Evolutionary conservation across 1,140 invertebrate genomes (phyloP), one percentile per base, ranked within the genome.

Genomic region (Sycobia sp.): DNA sequence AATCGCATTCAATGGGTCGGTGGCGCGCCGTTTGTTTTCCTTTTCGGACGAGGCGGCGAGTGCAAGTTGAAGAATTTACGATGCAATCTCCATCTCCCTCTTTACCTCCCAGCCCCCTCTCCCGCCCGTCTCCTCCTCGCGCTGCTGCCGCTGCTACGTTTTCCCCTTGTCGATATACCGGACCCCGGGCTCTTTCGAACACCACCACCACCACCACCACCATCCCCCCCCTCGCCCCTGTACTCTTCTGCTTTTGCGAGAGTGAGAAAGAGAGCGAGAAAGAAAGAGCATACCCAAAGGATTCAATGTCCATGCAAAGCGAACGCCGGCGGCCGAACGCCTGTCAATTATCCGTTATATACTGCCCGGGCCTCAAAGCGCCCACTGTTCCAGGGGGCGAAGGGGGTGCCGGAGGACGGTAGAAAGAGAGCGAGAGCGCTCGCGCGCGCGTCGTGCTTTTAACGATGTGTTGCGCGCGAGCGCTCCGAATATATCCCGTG

Each of bases 281-380:
- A 25, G 44, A 47, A 16, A 47, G 20, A 23, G 23, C 7, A 25
- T 34, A 71, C 71, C 71, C n/a, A n/a, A n/a, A n/a, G n/a, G 72
- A 76, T 77, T 77, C 72, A 77, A 79, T 76, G 77, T 76, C 74
- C 76, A 79, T 78, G 76, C 76, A 77, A 79, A 59, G 54, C 74
- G 76, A 78, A 75, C 73, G 69, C 65, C 74, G 71, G 69, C 68
- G 58, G 25, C 72, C 61, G 66, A 70, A 71, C 69, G 76, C 71
- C 76, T 79, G 77, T 79, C 77, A 79, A 79, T 79, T 78, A 79
- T 78, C 76, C 74, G 77, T 79, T 78, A 78, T 79, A 79, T 79
- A 79, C 76, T 75, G 74, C 72, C 73, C 69, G 71, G 75, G 69
- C 69, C 72, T 70, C 50, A 46, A 53, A 61, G 57, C 32, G 23